Evolutionary conservation across 2,888 invertebrate species (phyloP), one percentile per base, ranked within the genome.

Genomic region (Andrena marginata): DNA sequence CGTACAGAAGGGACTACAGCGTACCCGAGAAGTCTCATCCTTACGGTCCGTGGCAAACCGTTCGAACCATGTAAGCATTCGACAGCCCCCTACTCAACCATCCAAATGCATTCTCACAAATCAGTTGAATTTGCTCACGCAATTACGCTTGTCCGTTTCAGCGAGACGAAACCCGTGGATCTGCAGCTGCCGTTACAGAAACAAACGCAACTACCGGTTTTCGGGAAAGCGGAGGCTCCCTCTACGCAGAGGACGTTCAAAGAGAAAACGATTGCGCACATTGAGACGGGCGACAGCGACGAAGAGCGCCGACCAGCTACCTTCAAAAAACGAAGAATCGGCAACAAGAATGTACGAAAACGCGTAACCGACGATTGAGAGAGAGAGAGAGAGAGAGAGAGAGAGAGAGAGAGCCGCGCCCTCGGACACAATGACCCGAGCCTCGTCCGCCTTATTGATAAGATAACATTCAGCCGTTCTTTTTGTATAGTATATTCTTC

Each of bases 11-110:
- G 72, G 95, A 95, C 67, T 94, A 95, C 85, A 96, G 96, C 59
- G 96, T 96, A 1, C 95, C 96, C 0, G 95, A 95, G 33, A 95
- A 95, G 79, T 95, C 95, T 0, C 96, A 96, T 84, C 97, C 97
- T 0, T 97, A 97, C 90, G 97, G 97, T 6, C 94, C 95, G n/a
- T 98, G 97, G 97, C 95, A 96, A 89, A 95, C 96, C 6, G 96
- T 97, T 7, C 95, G 95, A 80, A 94, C 95, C 85, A 95, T 95
- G 97, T 97, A 95, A 92, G 94, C 94, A 78, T 68, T 71, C 2
- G 10, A 23, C 13, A 13, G 42, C 13, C 42, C 13, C 42, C 42
- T 42, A 42, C 42, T 42, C 10, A n/a, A 2, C 1, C 26, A 26
- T 26, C 26, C 2, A 26, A 26, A 2, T 26, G 26, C 26, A 26